Conservation (phyloP, 1,140 invertebrate genomes). For the Drosophila littoralis region DNA sequence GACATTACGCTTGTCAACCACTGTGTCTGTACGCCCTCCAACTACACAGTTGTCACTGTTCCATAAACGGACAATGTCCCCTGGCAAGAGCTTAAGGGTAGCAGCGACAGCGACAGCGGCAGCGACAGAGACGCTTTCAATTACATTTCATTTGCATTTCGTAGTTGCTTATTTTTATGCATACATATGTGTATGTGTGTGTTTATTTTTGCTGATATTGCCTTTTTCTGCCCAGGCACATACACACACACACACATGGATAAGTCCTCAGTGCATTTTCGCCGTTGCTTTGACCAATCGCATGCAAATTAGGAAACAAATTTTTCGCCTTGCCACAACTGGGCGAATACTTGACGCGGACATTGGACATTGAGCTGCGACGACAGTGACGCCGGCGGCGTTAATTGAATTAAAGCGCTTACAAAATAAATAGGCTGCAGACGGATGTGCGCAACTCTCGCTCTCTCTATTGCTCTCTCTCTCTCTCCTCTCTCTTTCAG, state of each 20-base stretch:
- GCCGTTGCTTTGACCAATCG: conserved; percentile 55
- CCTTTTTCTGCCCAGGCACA: conserved; percentile 8
- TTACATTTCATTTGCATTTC: conserved; percentile 82
- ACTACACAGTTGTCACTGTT: conserved; percentile 30
- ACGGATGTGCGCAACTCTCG: conserved; percentile 41
- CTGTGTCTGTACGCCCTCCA: conserved; percentile 23
- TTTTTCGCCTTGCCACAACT: conserved; percentile 59
- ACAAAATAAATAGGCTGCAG: conserved; percentile 53
- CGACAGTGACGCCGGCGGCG: conserved; percentile 57
- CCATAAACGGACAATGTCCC: conserved; percentile 82
- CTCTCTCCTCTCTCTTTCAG: not conserved
- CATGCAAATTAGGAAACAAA: conserved; percentile 76
- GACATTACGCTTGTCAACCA: conserved; percentile 21
- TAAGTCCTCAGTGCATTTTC: conserved; percentile 66
- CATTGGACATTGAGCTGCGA: conserved; percentile 60
- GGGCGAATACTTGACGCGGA: conserved; percentile 77
- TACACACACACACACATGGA: conserved; percentile 33
- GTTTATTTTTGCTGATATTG: conserved; percentile 32
- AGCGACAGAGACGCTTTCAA: conserved; percentile 67
- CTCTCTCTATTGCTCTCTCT: not conserved
- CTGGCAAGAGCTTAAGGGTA: conserved; percentile 76
- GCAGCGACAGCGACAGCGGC: conserved; percentile 41
- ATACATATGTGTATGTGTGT: conserved; percentile 54
- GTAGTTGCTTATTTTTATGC: conserved; percentile 70
- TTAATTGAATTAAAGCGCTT: conserved; percentile 79